A percentile compares a stretch with the other conserved stretches of the same genome.
phyloP scores from a whole-genome alignment of 2,888 invertebrate genomes.

The Limenitis camilla region DNA sequence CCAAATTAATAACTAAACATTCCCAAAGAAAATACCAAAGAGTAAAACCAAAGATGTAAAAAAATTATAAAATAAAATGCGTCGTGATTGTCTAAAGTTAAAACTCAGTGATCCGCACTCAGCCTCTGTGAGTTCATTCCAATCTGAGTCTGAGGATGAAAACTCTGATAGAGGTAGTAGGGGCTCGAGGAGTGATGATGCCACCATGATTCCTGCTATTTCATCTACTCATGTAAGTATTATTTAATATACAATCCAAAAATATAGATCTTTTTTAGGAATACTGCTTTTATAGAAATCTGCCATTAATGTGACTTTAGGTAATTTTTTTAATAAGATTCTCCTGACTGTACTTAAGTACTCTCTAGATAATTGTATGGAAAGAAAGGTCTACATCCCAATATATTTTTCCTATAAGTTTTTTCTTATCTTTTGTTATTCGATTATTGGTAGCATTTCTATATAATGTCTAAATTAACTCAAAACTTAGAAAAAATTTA shows the following conservation, averaged over 20 bases:
- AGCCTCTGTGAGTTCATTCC: slow-evolving; percentile 48
- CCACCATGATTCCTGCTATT: slow-evolving; percentile 38
- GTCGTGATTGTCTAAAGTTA: slow-evolving; percentile 63
- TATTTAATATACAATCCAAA: background rate
- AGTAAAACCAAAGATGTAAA: slow-evolving; percentile 26
- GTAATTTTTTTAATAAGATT: too few species aligned
- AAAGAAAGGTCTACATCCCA: too few species aligned
- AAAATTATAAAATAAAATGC: slow-evolving; percentile 35
- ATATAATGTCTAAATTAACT: too few species aligned
- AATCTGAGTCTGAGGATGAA: slow-evolving; percentile 66
- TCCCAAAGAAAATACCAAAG: slow-evolving; percentile 21
- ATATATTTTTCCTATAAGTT: too few species aligned
- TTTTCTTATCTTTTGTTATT: too few species aligned
- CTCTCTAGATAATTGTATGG: too few species aligned
- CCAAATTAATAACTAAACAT: background rate
- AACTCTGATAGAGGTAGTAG: slow-evolving; percentile 45
- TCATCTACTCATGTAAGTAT: slow-evolving; percentile 45
- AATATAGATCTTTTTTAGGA: too few species aligned
- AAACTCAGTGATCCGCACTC: slow-evolving; percentile 65
- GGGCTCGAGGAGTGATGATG: slow-evolving; percentile 42
- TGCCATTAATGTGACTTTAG: too few species aligned
- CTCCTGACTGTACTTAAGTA: too few species aligned
- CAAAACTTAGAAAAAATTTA: too few species aligned
- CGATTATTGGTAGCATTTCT: too few species aligned
- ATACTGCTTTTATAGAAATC: too few species aligned